Conservation (phyloP, 1,140 invertebrate species). For the Bombus affinis region DNA sequence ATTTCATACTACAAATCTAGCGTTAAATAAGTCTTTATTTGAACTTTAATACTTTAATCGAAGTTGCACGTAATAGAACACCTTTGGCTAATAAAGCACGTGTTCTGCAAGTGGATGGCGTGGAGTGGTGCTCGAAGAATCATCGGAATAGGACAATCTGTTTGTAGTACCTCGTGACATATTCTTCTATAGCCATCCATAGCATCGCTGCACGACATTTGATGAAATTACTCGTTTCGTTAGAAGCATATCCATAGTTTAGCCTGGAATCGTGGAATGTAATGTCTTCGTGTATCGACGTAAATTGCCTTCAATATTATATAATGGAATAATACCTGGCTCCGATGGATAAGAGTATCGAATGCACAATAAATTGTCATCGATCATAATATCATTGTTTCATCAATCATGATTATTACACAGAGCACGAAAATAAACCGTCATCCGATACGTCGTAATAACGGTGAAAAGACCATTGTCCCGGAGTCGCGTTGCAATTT, state of each 20-base stretch:
- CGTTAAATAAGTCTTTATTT: background rate
- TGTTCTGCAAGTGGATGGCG: background rate
- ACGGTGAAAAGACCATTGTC: constrained; percentile 22
- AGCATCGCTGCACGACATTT: background rate
- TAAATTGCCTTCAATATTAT: constrained; percentile 24
- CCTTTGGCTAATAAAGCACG: background rate
- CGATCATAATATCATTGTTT: constrained; percentile 40
- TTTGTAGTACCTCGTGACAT: constrained; percentile 4
- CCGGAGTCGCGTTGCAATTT: background rate
- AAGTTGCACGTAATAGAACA: background rate
- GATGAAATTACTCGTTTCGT: constrained; percentile 27
- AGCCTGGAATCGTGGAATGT: background rate
- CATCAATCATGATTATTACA: constrained; percentile 36
- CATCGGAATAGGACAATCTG: background rate
- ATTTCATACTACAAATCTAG: background rate
- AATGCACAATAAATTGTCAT: constrained; percentile 29
- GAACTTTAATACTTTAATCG: background rate
- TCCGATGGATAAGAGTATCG: background rate
- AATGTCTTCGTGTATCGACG: background rate
- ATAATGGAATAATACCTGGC: constrained; percentile 30
- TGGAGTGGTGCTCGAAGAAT: constrained; percentile 8
- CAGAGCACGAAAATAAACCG: constrained; percentile 22
- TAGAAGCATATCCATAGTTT: background rate
- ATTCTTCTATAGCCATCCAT: background rate
- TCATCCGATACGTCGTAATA: constrained; percentile 4